Base-by-base conservation (phyloP, 2,113 vertebrate species). In the Aegotheles bennettii region DNA sequence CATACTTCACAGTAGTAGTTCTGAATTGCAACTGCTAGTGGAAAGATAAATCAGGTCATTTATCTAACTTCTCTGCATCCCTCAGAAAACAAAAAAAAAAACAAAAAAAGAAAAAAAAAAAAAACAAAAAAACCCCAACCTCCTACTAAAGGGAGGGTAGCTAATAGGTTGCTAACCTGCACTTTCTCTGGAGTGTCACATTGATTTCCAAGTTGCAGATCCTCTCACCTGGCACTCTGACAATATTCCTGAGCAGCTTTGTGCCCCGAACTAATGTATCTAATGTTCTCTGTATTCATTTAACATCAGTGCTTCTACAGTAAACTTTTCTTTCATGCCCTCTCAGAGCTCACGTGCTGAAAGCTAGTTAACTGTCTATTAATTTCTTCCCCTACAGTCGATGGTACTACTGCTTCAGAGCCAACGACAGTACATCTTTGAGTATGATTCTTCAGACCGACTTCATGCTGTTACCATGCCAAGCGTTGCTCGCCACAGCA, bases 381-480 rank as follows among this genome's bases (percentile, higher is more conserved):
- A 67, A 48, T 77, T 65, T 78, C 42, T 96, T 73, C 82, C 84
- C 85, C 71, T 60, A 7, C 89, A 99, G 99, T 99, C 99, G 11
- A 99, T 99, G 99, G 99, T 99, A 80, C 98, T 99, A 68, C 98
- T 99, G 67, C 98, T 99, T 70, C 99, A 99, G 98, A 99, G 99
- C 88, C 99, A 99, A 75, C 98, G 99, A 19, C 99, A 99, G 96
- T 99, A 99, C 84, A 98, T 99, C 97, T 99, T 99, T 31, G 99
- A 99, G 97, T 99, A 99, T 23, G 99, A 99, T 68, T 91, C 98
- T 36, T 99, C 99, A 0, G 98, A 99, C 59, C 99, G 98, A 11
- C 99, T 99, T 81, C 99, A 99, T 0, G 99, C 99, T 3, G 99
- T 99, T 92, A 99, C 99, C 92, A 99, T 99, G 99, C 99, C 99